Percentiles rank a stretch among this genome's conserved stretches.
Conservation (phyloP, 2,113 vertebrate species). For the Nymphicus hollandicus region DNA sequence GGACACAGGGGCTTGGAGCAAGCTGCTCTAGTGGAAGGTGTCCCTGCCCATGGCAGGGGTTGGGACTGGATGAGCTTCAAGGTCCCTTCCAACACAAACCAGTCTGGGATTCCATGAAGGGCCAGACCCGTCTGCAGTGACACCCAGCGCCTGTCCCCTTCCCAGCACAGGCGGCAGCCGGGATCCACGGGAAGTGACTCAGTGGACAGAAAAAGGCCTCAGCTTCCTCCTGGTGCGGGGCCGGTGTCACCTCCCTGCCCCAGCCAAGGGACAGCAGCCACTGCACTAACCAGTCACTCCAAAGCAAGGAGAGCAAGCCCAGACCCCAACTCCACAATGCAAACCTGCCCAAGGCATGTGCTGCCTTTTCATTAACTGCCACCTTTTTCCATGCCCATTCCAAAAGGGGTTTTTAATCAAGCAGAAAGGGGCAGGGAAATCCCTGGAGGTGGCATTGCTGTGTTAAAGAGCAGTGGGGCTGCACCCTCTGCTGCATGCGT, state of each 20-base stretch:
- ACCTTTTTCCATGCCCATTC: neutral
- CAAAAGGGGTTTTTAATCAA: neutral
- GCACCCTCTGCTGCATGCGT: accelerated
- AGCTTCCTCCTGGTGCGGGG: accelerated
- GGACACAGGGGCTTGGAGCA: neutral
- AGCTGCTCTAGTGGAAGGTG: neutral
- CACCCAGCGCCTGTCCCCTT: neutral
- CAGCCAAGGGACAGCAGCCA: neutral
- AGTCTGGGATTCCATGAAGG: neutral
- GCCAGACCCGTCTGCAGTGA: neutral
- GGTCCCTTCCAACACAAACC: neutral
- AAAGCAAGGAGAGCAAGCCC: neutral
- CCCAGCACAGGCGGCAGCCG: neutral
- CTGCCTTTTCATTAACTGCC: neutral
- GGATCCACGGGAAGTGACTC: accelerated
- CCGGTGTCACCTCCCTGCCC: neutral
- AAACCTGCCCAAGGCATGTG: accelerated
- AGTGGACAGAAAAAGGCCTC: neutral
- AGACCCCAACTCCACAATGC: neutral
- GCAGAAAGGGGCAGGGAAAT: neutral
- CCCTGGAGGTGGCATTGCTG: accelerated
- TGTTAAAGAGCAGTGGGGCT: neutral
- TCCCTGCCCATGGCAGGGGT: neutral
- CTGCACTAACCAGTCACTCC: neutral
- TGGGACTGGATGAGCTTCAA: neutral